Evolutionary conservation across 2,797 vertebrate genomes (phyloP).

Genomic region (Enteromius mattozi): DNA sequence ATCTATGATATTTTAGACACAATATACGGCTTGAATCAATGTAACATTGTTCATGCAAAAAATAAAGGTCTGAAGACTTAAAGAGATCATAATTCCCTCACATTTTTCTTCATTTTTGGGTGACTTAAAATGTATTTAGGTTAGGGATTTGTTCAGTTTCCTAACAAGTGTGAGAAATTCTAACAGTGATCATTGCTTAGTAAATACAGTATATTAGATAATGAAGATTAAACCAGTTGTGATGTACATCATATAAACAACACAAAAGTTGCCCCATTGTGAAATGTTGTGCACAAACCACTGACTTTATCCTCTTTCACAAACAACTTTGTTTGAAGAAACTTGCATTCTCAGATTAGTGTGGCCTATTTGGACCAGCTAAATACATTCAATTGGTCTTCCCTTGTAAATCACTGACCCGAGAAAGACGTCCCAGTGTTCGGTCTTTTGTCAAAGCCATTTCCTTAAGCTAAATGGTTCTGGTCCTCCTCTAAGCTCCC

Average conservation of each 20-base stretch:
- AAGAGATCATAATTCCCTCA: no score
- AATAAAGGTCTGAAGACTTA: neutral
- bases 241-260: neutral
- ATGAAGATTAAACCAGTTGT: neutral
- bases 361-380: constrained; percentile 31
- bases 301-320: neutral
- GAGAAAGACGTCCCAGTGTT: constrained; percentile 37
- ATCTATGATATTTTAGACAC: no score
- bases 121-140: neutral
- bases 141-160: neutral
- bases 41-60: no score
- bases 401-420: constrained; percentile 49
- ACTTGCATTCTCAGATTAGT: constrained; percentile 41
- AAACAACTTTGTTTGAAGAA: constrained; percentile 22
- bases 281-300: neutral
- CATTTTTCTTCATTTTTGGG: no score
- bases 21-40: neutral
- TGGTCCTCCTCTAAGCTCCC: constrained; percentile 56
- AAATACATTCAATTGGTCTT: constrained; percentile 44
- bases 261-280: neutral
- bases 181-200: neutral
- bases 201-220: neutral
- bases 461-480: constrained; percentile 62
- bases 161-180: neutral
- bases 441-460: constrained; percentile 53